phyloP scores from a whole-genome alignment of 2,113 vertebrate genomes.

The Pelvicachromis taeniatus region DNA sequence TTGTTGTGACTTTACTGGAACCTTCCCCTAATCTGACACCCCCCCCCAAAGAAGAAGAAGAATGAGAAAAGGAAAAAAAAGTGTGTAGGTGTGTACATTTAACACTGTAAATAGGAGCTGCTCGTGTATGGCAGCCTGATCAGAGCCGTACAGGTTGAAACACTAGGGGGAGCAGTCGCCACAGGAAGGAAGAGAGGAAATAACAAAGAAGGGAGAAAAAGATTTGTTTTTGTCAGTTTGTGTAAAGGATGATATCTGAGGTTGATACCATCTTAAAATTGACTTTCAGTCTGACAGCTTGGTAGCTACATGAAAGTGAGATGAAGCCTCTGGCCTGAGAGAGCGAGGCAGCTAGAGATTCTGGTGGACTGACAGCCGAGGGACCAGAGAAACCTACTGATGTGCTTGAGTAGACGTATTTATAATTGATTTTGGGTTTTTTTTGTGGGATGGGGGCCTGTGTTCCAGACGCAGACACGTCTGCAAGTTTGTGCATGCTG shows the following conservation, averaged over 20 bases:
- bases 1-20: constrained; percentile 29
- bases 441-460: neutral
- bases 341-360: constrained; percentile 71
- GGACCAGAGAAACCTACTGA: constrained; percentile 63
- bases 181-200: constrained; percentile 4
- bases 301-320: constrained; percentile 39
- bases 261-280: constrained; percentile 18
- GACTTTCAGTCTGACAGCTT: constrained; percentile 29
- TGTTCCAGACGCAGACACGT: neutral
- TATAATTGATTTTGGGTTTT: neutral
- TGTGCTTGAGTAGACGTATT: constrained; percentile 65
- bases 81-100: constrained; percentile 26
- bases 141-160: constrained; percentile 32
- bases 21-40: neutral
- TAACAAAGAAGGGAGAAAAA: neutral
- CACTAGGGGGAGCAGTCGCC: constrained; percentile 62
- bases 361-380: constrained; percentile 77
- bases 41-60: neutral
- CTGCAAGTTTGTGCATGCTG: constrained; percentile 29
- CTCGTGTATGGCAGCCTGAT: constrained; percentile 14
- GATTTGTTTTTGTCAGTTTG: constrained; percentile 19
- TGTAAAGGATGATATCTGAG: constrained; percentile 16
- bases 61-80: neutral
- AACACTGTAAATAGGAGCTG: constrained; percentile 65
- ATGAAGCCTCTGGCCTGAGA: constrained; percentile 57